Conservation (phyloP, 2,797 vertebrate genomes). For the Orientallactaga sibirica region DNA sequence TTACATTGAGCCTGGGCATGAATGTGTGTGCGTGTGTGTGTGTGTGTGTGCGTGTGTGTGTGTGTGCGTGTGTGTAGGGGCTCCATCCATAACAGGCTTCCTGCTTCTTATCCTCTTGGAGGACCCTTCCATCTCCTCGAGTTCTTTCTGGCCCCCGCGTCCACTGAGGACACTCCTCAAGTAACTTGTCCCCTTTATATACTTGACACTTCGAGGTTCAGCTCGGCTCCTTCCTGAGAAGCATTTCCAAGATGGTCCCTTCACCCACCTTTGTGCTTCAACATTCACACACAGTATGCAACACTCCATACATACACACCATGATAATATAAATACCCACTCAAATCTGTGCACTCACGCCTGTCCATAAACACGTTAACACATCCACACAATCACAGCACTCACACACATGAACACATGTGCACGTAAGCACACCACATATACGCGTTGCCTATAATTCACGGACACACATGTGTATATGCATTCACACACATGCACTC, state of each 20-base stretch:
- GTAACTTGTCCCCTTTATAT: background rate
- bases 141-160: background rate
- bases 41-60: no score
- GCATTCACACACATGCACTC: no score
- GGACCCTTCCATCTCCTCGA: background rate
- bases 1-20: background rate
- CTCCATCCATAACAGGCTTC: background rate
- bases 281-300: background rate
- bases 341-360: no score
- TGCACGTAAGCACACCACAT: background rate
- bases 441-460: background rate
- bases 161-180: background rate
- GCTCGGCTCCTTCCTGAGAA: background rate
- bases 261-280: background rate
- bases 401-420: background rate
- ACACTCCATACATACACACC: background rate
- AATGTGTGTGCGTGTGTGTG: no score
- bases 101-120: background rate
- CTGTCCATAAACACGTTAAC: rapidly evolving
- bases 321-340: background rate
- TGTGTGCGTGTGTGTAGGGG: no score
- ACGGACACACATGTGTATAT: background rate
- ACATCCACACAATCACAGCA: background rate
- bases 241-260: background rate
- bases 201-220: background rate